Conservation (phyloP, 2,113 vertebrate genomes). For the Phalacrocorax pelagicus region DNA sequence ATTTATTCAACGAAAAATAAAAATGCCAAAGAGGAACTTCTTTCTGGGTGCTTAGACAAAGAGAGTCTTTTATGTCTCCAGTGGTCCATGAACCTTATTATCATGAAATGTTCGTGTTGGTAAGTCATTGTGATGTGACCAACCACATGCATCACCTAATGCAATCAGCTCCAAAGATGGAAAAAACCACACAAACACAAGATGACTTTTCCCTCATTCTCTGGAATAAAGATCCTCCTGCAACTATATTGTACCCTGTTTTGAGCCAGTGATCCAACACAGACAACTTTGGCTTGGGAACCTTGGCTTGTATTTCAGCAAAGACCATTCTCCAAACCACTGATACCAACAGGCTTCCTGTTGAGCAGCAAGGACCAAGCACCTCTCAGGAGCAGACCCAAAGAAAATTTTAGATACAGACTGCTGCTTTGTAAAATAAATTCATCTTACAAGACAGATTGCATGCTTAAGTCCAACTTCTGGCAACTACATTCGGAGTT, state of each 20-base stretch:
- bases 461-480: neutral
- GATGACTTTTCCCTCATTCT: neutral
- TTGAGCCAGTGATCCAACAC: neutral
- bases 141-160: neutral
- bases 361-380: neutral
- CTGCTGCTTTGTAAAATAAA: neutral
- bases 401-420: neutral
- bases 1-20: conserved; percentile 10
- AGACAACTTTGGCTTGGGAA: neutral
- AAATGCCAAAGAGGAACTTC: neutral
- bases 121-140: conserved; percentile 2
- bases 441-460: neutral
- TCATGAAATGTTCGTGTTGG: neutral
- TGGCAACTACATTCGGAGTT: neutral
- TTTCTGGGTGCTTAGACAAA: conserved; percentile 47
- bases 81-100: conserved; percentile 10
- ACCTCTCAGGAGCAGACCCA: neutral
- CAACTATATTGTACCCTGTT: neutral
- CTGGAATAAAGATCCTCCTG: neutral
- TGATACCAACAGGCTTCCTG: neutral
- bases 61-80: neutral
- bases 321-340: neutral
- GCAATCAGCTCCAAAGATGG: neutral
- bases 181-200: neutral
- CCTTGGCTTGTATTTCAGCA: neutral